Base-by-base conservation (phyloP, 2,888 invertebrate genomes). In the Mimas tiliae region DNA sequence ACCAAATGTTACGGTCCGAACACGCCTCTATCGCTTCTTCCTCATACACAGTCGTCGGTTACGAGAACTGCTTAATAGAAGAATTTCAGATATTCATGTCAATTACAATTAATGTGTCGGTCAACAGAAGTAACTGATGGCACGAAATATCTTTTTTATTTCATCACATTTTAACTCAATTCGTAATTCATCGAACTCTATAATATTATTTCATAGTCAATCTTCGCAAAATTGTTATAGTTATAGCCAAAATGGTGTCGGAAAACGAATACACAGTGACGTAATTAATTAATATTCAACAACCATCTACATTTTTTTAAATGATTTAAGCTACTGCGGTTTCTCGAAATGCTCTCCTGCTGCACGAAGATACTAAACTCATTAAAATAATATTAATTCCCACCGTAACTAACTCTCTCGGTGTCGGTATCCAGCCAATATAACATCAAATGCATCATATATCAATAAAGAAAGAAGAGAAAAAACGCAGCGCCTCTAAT, bases 341-440 rank as follows among this genome's bases (percentile, higher is more conserved):
- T 58, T 16, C 16, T 38, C 38, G 7, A 16, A 55, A 55, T 42
- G 16, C 38, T 42, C 58, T 42, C 58, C 58, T 19, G 12, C 38
- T 34, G 9, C 50, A 9, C 34, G 11, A 42, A 58, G 19, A 42
- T 12, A 38, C 42, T 33, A 33, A 47, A 63, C 48, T 62, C 14
- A 76, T 85, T 85, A 85, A 83, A 82, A 87, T 80, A 86, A 84
- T 83, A 89, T 89, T 84, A 88, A 85, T 89, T 89, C 86, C 83
- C 87, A 90, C 88, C 88, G 82, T 86, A 79, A 83, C 89, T 83
- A 90, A 88, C 78, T 70, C 83, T 79, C 73, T 73, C 74, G 78
- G 83, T 87, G 88, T 90, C 88, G 87, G 88, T 88, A 84, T 82
- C 79, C 86, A 79, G 72, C 83, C 86, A 83, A 80, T 84, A 76